A percentile compares a stretch with the other conserved stretches of the same genome.
Conservation (phyloP, 2,888 invertebrate genomes). For the Helicoverpa assulta region DNA sequence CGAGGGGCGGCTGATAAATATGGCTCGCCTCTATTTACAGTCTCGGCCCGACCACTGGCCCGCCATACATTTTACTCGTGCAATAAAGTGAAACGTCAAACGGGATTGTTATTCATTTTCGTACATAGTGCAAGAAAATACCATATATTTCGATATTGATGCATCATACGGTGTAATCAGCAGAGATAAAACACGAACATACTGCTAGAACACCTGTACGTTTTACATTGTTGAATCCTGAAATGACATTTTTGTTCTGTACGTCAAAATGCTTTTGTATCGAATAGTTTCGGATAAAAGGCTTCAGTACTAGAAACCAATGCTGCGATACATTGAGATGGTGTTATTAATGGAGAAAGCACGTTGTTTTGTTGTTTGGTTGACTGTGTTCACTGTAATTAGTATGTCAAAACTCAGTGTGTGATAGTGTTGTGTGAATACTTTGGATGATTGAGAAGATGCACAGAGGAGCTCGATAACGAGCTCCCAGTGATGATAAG, state of each 20-base stretch:
- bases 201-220: conserved; percentile 51
- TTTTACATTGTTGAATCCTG: conserved; percentile 60
- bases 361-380: conserved; percentile 64
- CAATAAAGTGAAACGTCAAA: conserved; percentile 88
- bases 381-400: conserved; percentile 41
- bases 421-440: conserved; percentile 14
- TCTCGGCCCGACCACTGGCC: conserved; percentile 74
- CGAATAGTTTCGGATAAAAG: conserved; percentile 52
- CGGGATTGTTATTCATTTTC: conserved; percentile 78
- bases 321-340: conserved; percentile 15
- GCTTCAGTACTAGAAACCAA: conserved; percentile 28
- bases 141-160: conserved; percentile 37
- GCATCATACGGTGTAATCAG: conserved; percentile 45
- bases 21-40: conserved; percentile 67
- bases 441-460: conserved; percentile 12
- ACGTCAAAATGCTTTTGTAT: conserved; percentile 69
- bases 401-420: conserved; percentile 55
- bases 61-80: conserved; percentile 88
- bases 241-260: conserved; percentile 74
- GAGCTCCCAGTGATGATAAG: neutral
- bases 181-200: conserved; percentile 61
- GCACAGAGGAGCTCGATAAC: neutral
- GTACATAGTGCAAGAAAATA: conserved; percentile 61
- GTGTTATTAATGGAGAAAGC: conserved; percentile 29
- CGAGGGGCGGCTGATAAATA: conserved; percentile 30